phyloP scores from a whole-genome alignment of 2,113 vertebrate genomes.

The Pluvianellus socialis region DNA sequence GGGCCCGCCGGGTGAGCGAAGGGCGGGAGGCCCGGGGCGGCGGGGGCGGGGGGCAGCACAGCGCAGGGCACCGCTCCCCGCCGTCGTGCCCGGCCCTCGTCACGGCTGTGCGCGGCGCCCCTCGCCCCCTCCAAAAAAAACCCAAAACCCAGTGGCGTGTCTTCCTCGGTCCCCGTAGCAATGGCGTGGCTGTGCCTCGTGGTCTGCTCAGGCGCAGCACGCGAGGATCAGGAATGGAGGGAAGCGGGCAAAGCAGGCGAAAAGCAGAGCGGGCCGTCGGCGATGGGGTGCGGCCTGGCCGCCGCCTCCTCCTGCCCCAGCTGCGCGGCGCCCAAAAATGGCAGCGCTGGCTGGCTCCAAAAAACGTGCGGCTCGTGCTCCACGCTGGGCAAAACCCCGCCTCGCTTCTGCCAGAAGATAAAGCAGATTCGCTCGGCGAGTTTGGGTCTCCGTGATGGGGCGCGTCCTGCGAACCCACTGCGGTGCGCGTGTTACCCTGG shows the following conservation, averaged over 20 bases:
- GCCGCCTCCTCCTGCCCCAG: neutral
- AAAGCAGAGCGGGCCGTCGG: neutral
- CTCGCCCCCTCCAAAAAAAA: too few relatives aligned
- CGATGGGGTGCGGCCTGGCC: rapidly evolving
- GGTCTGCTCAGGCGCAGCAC: neutral
- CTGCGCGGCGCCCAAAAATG: neutral
- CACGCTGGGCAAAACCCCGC: rapidly evolving
- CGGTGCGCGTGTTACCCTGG: rapidly evolving
- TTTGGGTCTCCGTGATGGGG: neutral
- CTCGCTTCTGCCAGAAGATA: rapidly evolving
- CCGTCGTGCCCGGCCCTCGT: too few relatives aligned
- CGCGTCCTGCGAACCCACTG: neutral
- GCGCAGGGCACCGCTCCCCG: too few relatives aligned
- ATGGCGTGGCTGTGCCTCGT: neutral
- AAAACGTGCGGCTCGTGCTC: rapidly evolving
- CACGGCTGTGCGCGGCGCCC: too few relatives aligned
- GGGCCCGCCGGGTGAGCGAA: too few relatives aligned
- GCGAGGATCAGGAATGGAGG: neutral
- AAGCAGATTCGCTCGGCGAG: neutral
- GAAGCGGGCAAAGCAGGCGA: rapidly evolving
- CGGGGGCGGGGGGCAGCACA: neutral
- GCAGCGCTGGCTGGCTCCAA: neutral
- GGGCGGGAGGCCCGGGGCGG: neutral
- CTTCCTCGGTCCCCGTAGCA: too few relatives aligned
- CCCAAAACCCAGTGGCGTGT: too few relatives aligned